Evolutionary conservation across 2,888 invertebrate genomes (phyloP), one percentile per base, ranked within the genome.

Genomic region (Pandemis corylana): DNA sequence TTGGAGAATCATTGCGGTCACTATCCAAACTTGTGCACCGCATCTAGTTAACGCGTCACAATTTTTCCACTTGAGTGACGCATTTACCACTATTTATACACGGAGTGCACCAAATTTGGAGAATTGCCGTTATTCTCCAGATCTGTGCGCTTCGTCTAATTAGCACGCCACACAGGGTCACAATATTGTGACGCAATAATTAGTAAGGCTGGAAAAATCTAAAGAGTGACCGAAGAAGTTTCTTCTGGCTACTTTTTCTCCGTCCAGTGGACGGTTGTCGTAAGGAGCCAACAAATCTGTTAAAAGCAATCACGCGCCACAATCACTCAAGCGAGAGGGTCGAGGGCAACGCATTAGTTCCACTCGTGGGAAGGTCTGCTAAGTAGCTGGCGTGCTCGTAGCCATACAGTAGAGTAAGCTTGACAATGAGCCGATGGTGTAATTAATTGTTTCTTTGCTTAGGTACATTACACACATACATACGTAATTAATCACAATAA

Each of bases 281-380:
- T 56, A 28, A 28, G 28, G 28, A 28, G 28, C 28, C 59, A 59
- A 59, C 59, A 59, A 59, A 59, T 59, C 59, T 59, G 59, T 28
- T 59, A 59, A 59, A 59, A 59, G 28, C 28, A 59, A 28, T 59
- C 59, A 59, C 59, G 59, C 59, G 28, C 51, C 59, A 20, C 59
- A 59, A 59, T 59, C 59, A 59, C 12, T 59, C 59, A 59, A 59
- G 59, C 59, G 20, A 28, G 10, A 59, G 28, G 28, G 59, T 59
- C 59, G 59, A 59, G 59, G 59, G 28, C 28, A 20, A 5, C 28
- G 12, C 59, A 59, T 59, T 59, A 59, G 10, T 59, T 59, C 59
- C 59, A 59, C 15, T 53, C 59, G n/a, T 28, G 12, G 20, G 59
- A 28, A 59, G 28, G 59, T 56, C 59, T 28, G 59, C 10, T 59